phyloP scores from a whole-genome alignment of 2,888 invertebrate species.

The Amphipyra berbera region DNA sequence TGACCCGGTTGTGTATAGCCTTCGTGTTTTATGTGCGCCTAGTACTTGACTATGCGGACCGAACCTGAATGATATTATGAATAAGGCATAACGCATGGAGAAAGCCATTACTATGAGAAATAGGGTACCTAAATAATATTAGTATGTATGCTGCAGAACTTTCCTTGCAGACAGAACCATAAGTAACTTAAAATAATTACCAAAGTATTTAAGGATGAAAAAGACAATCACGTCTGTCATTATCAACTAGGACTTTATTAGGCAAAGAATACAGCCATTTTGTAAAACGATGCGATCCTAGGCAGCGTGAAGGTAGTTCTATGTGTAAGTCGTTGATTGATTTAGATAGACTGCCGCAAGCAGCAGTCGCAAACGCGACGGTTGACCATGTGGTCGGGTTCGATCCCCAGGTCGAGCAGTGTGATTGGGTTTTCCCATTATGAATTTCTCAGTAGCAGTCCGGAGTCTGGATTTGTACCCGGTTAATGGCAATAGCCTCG shows the following conservation, averaged over 20 bases:
- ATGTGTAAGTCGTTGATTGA: background rate
- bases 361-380: no score
- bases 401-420: no score
- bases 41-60: slow-evolving; percentile 57
- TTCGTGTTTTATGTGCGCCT: slow-evolving; percentile 63
- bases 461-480: no score
- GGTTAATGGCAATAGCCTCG: no score
- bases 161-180: background rate
- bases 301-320: background rate
- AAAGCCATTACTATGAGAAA: slow-evolving; percentile 22
- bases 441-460: no score
- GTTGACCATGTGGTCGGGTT: no score
- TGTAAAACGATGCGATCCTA: background rate
- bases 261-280: no score
- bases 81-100: slow-evolving; percentile 30
- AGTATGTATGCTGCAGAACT: slow-evolving; percentile 4
- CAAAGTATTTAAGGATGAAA: background rate
- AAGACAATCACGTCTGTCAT: no score
- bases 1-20: slow-evolving; percentile 68
- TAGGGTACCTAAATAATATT: slow-evolving; percentile 1
- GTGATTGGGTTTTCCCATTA: no score
- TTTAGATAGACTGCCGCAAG: background rate
- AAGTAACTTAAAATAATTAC: background rate
- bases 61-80: slow-evolving; percentile 53
- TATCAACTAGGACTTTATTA: no score